Evolutionary conservation across 2,888 invertebrate species (phyloP).

Genomic region (Phyllotreta striolata): DNA sequence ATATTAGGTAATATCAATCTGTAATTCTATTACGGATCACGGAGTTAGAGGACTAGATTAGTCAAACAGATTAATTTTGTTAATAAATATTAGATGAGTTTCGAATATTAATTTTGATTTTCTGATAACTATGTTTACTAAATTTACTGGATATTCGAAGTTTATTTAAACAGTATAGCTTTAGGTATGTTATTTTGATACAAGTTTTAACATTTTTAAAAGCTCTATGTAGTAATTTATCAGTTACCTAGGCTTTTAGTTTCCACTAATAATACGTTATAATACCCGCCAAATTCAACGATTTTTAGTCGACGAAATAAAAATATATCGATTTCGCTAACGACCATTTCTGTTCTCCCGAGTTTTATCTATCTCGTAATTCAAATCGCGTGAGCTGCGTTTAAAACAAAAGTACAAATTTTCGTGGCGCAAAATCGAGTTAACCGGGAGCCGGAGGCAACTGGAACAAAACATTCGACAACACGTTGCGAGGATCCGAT

Average conservation of each 20-base stretch:
- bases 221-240: too few species aligned
- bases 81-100: constrained; percentile 38
- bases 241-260: too few species aligned
- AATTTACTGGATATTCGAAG: background rate
- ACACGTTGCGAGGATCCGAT: constrained; percentile 60
- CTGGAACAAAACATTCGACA: constrained; percentile 60
- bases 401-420: constrained; percentile 53
- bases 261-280: too few species aligned
- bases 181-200: too few species aligned
- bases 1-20: constrained; percentile 41
- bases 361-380: constrained; percentile 46
- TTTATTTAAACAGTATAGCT: background rate
- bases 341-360: constrained; percentile 31
- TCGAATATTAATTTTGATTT: constrained; percentile 30
- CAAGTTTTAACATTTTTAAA: too few species aligned
- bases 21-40: too few species aligned
- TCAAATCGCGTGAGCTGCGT: constrained; percentile 51
- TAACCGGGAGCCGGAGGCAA: constrained; percentile 53
- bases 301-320: constrained; percentile 1
- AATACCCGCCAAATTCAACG: background rate
- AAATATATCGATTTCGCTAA: constrained; percentile 43
- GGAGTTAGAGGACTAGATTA: constrained; percentile 47
- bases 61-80: constrained; percentile 43
- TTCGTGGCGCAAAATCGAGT: constrained; percentile 49
- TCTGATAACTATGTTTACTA: constrained; percentile 13